A percentile compares a stretch with the other conserved stretches of the same genome.
Conservation (phyloP, 2,113 vertebrate species). For the Psittacula cyanocephala region DNA sequence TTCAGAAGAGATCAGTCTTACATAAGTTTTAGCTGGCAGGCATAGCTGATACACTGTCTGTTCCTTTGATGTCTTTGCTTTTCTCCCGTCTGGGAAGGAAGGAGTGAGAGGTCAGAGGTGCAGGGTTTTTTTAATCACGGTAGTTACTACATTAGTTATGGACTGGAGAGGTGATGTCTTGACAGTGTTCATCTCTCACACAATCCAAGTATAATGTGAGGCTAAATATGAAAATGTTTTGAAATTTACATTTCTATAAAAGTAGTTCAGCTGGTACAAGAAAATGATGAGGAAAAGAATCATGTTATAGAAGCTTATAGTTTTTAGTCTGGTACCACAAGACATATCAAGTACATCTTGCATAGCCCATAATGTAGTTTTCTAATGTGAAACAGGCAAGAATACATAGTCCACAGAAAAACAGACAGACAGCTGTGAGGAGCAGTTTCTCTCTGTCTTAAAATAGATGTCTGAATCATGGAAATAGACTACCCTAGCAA, state of each 20-base stretch:
- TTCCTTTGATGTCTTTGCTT: not conserved
- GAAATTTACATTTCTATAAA: not conserved
- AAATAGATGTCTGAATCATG: slow-evolving; percentile 23
- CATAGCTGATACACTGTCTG: not conserved
- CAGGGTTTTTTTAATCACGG: not conserved
- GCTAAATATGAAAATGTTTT: not conserved
- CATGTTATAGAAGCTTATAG: fast-evolving
- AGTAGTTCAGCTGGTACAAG: not conserved
- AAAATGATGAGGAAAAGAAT: not conserved
- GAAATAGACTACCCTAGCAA: not conserved
- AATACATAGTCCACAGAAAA: not conserved
- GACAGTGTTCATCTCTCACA: not conserved
- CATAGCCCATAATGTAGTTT: not conserved
- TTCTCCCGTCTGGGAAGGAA: not conserved
- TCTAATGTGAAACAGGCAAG: not conserved
- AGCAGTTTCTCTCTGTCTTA: not conserved
- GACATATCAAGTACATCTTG: not conserved
- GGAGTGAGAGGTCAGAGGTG: not conserved
- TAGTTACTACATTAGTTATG: not conserved
- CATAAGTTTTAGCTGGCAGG: not conserved
- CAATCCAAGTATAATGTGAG: not conserved
- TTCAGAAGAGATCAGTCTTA: not conserved
- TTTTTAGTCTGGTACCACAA: not conserved
- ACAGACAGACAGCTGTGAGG: not conserved
- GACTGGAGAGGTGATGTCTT: not conserved